Conservation (phyloP, 2,113 vertebrate species). For the Ochotona curzoniae region DNA sequence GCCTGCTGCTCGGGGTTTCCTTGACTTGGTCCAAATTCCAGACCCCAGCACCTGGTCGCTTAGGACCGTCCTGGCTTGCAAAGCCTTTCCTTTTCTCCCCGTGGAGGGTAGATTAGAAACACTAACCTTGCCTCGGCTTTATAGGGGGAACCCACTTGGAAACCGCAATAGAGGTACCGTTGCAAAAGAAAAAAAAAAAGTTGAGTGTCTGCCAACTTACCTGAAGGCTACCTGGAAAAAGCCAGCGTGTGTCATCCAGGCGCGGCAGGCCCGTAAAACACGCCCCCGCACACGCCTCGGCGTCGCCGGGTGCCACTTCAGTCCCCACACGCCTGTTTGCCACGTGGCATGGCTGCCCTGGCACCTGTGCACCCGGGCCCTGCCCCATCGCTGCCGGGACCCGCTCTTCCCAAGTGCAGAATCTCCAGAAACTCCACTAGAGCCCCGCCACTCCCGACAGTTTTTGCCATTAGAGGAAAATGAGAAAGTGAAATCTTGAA, state of each 20-base stretch:
- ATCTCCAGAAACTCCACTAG: neutral
- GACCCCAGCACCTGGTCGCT: neutral
- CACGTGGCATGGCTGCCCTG: neutral
- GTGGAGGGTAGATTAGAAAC: neutral
- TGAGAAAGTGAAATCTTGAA: neutral
- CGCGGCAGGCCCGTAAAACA: conserved; percentile 54
- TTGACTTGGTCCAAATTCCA: neutral
- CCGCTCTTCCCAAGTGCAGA: neutral
- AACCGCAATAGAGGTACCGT: conserved; percentile 52
- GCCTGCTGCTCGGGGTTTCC: neutral
- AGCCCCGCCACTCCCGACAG: neutral
- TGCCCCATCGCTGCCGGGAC: neutral
- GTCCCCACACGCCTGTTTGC: conserved; percentile 1
- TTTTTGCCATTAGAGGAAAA: neutral
- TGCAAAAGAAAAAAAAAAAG: conserved; percentile 46
- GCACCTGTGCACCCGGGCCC: neutral
- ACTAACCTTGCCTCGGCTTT: neutral
- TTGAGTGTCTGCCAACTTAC: conserved; percentile 71
- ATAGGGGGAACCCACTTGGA: conserved; percentile 1
- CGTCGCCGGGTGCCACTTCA: conserved; percentile 55
- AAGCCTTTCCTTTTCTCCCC: too few species aligned
- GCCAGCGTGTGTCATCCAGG: conserved; percentile 52
- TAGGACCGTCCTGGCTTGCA: neutral
- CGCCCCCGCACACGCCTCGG: conserved; percentile 53
- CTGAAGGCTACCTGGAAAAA: conserved; percentile 72